These are phyloP conservation scores for Gobio gobio DNA, from an alignment of 2,113 vertebrate genomes.

Conservation along the genomic window DNA sequence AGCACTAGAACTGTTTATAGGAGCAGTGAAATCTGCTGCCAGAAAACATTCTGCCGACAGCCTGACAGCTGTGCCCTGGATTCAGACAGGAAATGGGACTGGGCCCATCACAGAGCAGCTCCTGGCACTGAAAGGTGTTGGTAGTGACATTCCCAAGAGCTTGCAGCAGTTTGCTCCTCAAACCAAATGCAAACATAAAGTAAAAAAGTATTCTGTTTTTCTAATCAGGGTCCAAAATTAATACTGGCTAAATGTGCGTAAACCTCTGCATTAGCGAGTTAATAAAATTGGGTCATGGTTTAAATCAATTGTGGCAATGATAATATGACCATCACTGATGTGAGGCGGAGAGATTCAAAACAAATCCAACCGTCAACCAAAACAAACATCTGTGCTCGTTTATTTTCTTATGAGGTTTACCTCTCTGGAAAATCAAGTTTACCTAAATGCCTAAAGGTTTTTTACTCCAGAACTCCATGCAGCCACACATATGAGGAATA, in stretches of 20 bases:
- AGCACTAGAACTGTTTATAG: conserved; percentile 21
- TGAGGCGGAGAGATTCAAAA: not conserved
- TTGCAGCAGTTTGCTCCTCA: not conserved
- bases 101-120: not conserved
- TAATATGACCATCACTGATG: not conserved
- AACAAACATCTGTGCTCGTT: not conserved
- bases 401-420: not conserved
- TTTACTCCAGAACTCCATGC: not conserved
- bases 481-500: not conserved
- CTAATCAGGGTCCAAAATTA: not conserved
- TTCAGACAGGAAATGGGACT: conserved; percentile 44
- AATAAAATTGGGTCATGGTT: not conserved
- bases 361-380: not conserved
- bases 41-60: conserved; percentile 1
- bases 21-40: conserved; percentile 16
- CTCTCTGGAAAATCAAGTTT: conserved; percentile 10
- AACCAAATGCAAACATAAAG: not conserved
- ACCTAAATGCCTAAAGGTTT: not conserved
- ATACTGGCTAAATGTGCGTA: not conserved
- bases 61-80: conserved; percentile 47
- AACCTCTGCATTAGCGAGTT: not conserved
- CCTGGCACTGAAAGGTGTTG: conserved; percentile 25
- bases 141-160: not conserved
- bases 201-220: not conserved
- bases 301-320: not conserved